These are phyloP conservation scores for Taeniopygia guttata DNA, from an alignment of 2,797 vertebrate species.

Conservation along the genomic window DNA sequence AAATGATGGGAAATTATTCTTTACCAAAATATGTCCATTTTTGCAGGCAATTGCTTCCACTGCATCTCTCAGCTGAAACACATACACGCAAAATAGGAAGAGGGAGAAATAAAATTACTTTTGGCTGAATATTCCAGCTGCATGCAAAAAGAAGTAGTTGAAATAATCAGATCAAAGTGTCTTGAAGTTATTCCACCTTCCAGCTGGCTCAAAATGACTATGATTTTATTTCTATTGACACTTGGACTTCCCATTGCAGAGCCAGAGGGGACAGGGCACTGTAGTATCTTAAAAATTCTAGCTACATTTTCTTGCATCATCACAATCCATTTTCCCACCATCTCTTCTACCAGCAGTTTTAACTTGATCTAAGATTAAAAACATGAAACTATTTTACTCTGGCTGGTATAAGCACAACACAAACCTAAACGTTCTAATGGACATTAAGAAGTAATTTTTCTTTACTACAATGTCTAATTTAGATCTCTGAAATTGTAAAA, in stretches of 20 bases:
- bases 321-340: background rate
- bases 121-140: background rate
- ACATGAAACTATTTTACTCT: constrained; percentile 13
- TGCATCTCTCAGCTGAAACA: background rate
- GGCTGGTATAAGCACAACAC: background rate
- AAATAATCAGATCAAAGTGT: background rate
- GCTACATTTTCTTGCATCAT: background rate
- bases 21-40: background rate
- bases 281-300: background rate
- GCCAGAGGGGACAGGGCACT: background rate
- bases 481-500: constrained; percentile 45
- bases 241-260: background rate
- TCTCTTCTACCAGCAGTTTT: background rate
- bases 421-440: background rate
- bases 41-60: background rate
- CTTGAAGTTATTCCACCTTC: background rate
- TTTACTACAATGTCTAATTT: constrained; percentile 48
- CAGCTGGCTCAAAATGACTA: background rate
- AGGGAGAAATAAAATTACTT: background rate
- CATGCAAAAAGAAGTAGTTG: background rate
- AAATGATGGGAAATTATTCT: background rate
- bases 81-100: background rate
- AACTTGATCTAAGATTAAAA: constrained; percentile 42
- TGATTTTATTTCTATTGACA: background rate
- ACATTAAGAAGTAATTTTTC: constrained; percentile 22